Evolutionary conservation across 2,113 vertebrate species (phyloP), one percentile per base, ranked within the genome.

Genomic region (Trematomus loennbergii): DNA sequence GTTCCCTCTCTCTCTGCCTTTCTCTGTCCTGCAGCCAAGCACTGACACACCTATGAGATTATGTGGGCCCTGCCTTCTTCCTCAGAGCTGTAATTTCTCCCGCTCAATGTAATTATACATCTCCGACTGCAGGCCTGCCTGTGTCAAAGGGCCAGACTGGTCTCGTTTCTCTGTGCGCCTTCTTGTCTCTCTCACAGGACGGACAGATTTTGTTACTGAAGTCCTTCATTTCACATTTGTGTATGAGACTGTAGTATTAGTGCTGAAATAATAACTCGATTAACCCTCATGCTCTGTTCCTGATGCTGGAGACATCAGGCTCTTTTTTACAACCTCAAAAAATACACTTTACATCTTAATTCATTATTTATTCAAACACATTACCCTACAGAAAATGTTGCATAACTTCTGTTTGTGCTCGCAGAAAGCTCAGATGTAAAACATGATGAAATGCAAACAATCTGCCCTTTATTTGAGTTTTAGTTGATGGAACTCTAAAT

Each of bases 81-180:
- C 90, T 91, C 90, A 87, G 89, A 93, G 88, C 91, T 93, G 92
- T 93, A 94, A 96, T 96, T 95, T 96, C 80, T 85, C 83, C 93
- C 90, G 91, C 91, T 94, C 94, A 93, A 84, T 84, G 76, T 96
- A 94, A 96, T 96, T 95, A 95, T 76, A 89, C 84, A 94, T 93
- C 87, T 93, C 76, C 69, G 72, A 67, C 89, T 83, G 66, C 57
- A 72, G 79, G 72, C 79, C 85, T 85, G 71, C 77, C 76, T 11
- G 3, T 75, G 87, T 82, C 85, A 89, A 93, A 93, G 94, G 92
- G 87, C 83, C 66, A 48, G 82, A 64, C 82, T 13, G 57, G 76
- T 90, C 78, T 76, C 69, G 81, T 89, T 87, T 85, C 83, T 53
- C 18, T 57, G 40, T 57, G 11, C 7, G 0, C 60, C 46, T 10